Base-by-base conservation (phyloP, 2,113 vertebrate species). In the Paraplagusia blochii region DNA sequence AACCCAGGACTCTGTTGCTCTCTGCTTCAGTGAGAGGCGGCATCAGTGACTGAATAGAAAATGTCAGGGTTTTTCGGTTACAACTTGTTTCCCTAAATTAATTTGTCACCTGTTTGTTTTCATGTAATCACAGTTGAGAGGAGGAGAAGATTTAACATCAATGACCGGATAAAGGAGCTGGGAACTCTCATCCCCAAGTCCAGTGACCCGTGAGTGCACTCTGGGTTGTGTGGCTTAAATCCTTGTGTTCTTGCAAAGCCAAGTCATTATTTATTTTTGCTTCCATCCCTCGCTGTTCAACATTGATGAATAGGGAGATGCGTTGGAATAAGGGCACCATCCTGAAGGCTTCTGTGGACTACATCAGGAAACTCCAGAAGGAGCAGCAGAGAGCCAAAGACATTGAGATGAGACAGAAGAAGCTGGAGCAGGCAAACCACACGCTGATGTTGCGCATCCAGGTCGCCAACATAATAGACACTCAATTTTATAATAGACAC, bases 271-370 rank as follows among this genome's bases (percentile, higher is more conserved):
- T 5, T 1, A 1, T 16, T 10, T 9, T 13, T 59, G 12, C 2
- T 39, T 29, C 8, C 53, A 3, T 47, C 44, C 22, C 52, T 3
- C 5, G 59, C 34, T 51, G 5, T 50, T 15, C 11, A 7, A 12
- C 6, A 43, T 43, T 29, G 6, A 47, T 50, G 46, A 18, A n/a
- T 82, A 97, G 95, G 38, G 95, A 98, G 74, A 92, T 93, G 91
- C 94, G 95, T 33, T 97, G 93, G 95, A 98, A 98, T 74, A 98
- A 98, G 78, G 95, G 95, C 36, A 97, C 94, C 53, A 97, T 98
- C 49, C 84, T 98, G 57, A 98, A 98, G 69, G 95, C 94, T 0
- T 98, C 95, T 0, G 95, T 98, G 14, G 95, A 98, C 84, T 98
- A 97, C 67, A 98, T 98, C 84, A 90, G 94, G 12, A 96, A 95